Base-by-base conservation (phyloP, 2,888 invertebrate genomes). In the Teinopalpus imperialis region DNA sequence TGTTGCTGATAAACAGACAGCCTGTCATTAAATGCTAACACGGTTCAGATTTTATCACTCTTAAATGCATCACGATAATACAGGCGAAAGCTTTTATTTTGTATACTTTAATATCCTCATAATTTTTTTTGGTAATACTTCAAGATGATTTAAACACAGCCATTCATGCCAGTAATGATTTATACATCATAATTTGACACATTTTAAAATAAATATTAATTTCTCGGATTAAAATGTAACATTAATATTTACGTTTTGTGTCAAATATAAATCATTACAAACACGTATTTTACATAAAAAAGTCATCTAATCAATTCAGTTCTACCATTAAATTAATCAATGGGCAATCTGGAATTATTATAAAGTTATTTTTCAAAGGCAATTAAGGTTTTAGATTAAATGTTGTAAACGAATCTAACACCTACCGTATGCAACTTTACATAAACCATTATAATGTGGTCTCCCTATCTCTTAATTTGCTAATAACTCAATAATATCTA, bases 311-410 rank as follows among this genome's bases (percentile, higher is more conserved):
- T 61, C 54, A 60, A 60, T 55, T 53, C 42, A 39, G 13, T 37
- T 49, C 18, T 48, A 40, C 42, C 20, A 45, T 53, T 51, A 57
- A 61, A 63, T 59, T 59, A 61, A 61, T 61, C 57, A 59, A 57
- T 54, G 41, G 51, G 48, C 35, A 45, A 40, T 29, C 35, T 40
- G 46, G 47, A 48, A 49, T 49, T 49, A 51, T 51, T 45, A 64
- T 63, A 61, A 64, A 66, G 57, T 53, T 60, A 66, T 66, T 66
- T 66, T 66, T 68, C 57, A 57, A 56, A 54, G 44, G 56, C 57
- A 61, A 63, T 68, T 62, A 61, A 61, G 60, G 54, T 35, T 54
- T 46, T 35, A 52, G 47, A 59, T 63, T 60, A 59, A 56, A 53
- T 52, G 55, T 63, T 57, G 55, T 67, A 56, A 62, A 60, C 58